phyloP scores from a whole-genome alignment of 1,140 invertebrate genomes.

The Drosophila aff. region DNA sequence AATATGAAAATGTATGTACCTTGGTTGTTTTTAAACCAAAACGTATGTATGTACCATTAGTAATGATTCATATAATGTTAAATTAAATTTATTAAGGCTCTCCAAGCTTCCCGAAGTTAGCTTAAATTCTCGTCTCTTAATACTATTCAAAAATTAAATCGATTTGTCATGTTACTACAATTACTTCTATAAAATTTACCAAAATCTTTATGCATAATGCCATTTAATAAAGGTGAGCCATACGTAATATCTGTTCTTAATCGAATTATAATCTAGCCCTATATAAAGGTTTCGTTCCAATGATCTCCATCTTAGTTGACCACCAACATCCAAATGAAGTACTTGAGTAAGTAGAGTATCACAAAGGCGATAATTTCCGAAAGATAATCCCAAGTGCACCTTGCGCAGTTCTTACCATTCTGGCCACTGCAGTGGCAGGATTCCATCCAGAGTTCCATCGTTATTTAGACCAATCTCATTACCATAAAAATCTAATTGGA shows the following conservation, averaged over 20 bases:
- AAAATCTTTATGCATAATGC: not conserved
- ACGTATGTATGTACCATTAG: too few relatives aligned
- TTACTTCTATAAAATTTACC: not conserved
- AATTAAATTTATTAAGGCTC: too few relatives aligned
- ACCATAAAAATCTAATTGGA: not conserved
- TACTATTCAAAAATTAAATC: too few relatives aligned
- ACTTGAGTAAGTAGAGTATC: not conserved
- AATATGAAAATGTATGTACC: too few relatives aligned
- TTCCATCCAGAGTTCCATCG: not conserved
- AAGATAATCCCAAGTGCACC: not conserved
- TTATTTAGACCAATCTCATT: not conserved
- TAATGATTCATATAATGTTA: too few relatives aligned
- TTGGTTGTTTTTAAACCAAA: too few relatives aligned
- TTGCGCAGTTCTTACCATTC: not conserved
- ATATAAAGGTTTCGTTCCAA: not conserved
- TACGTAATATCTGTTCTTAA: not conserved
- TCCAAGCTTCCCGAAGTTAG: too few relatives aligned
- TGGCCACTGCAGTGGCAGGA: not conserved
- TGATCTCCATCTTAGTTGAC: not conserved
- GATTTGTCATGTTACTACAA: too few relatives aligned
- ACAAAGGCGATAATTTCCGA: not conserved
- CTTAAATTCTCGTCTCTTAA: too few relatives aligned
- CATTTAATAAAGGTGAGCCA: not conserved
- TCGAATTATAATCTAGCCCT: not conserved
- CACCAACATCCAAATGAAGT: not conserved